These are phyloP conservation scores for Hedya salicella DNA, from an alignment of 2,888 invertebrate species.

Conservation along the genomic window DNA sequence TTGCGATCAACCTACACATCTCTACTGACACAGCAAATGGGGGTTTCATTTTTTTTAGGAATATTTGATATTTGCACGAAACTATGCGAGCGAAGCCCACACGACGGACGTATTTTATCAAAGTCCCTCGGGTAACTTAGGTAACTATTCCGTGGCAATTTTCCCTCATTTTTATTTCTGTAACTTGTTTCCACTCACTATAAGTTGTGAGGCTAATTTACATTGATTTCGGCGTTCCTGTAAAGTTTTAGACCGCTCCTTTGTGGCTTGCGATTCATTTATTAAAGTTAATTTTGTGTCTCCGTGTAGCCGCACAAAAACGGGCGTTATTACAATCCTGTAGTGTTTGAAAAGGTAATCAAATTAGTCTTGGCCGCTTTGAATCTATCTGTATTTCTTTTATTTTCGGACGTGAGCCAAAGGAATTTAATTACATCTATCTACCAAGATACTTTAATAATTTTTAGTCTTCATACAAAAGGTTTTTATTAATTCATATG, in stretches of 20 bases:
- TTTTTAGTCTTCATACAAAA: no score
- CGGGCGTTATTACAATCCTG: not conserved
- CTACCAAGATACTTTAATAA: no score
- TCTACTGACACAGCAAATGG: slow-evolving; percentile 7
- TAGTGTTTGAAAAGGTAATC: slow-evolving; percentile 23
- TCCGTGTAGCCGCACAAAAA: not conserved
- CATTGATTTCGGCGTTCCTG: slow-evolving; percentile 31
- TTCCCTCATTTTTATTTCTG: slow-evolving; percentile 35
- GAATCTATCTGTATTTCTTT: not conserved
- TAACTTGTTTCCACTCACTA: slow-evolving; percentile 38
- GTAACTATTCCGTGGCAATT: slow-evolving; percentile 35
- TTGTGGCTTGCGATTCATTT: slow-evolving; percentile 16
- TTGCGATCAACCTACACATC: no score
- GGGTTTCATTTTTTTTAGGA: slow-evolving; percentile 10
- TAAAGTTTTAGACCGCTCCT: slow-evolving; percentile 19
- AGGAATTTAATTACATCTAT: not conserved
- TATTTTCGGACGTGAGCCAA: not conserved
- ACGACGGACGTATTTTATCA: slow-evolving; percentile 16
- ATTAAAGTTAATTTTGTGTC: slow-evolving; percentile 13
- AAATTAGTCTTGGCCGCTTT: slow-evolving; percentile 5
- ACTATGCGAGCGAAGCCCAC: slow-evolving; percentile 11
- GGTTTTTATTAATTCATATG: no score
- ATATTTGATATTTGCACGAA: slow-evolving; percentile 25
- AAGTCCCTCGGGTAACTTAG: slow-evolving; percentile 31
- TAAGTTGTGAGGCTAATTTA: slow-evolving; percentile 40